Evolutionary conservation across 2,888 invertebrate species (phyloP).

Genomic region (Heteromurus nitidus): DNA sequence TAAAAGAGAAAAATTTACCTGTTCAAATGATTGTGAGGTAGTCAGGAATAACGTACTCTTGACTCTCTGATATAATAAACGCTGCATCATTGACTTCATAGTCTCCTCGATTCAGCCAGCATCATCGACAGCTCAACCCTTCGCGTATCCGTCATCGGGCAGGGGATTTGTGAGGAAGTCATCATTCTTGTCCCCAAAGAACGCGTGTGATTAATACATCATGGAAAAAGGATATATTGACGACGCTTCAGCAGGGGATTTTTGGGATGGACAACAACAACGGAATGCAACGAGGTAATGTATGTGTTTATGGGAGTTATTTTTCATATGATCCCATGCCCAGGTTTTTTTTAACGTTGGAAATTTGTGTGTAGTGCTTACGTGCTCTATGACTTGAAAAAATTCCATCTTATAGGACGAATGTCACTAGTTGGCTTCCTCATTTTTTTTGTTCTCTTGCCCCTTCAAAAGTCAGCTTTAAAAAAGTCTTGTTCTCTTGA

Average conservation of each 20-base stretch:
- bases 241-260: neutral
- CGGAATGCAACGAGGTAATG: neutral
- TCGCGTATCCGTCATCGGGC: neutral
- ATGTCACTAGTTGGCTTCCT: constrained; percentile 22
- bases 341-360: constrained; percentile 2
- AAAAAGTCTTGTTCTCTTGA: constrained; percentile 52
- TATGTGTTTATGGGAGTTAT: neutral
- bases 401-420: neutral
- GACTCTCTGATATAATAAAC: too few relatives aligned
- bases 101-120: too few relatives aligned
- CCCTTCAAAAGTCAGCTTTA: constrained; percentile 2
- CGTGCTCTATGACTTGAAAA: neutral
- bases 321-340: constrained; percentile 1
- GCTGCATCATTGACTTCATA: too few relatives aligned
- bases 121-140: neutral
- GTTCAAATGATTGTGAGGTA: neutral
- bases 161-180: constrained; percentile 1
- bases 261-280: neutral
- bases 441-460: constrained; percentile 28
- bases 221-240: constrained; percentile 21
- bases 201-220: constrained; percentile 45
- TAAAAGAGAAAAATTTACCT: constrained; percentile 22
- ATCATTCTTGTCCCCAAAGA: constrained; percentile 47
- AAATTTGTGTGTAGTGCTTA: constrained; percentile 2
- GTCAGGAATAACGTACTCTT: too few relatives aligned